Evolutionary conservation across 2,113 vertebrate genomes (phyloP).

Genomic region (Melierax canorus): DNA sequence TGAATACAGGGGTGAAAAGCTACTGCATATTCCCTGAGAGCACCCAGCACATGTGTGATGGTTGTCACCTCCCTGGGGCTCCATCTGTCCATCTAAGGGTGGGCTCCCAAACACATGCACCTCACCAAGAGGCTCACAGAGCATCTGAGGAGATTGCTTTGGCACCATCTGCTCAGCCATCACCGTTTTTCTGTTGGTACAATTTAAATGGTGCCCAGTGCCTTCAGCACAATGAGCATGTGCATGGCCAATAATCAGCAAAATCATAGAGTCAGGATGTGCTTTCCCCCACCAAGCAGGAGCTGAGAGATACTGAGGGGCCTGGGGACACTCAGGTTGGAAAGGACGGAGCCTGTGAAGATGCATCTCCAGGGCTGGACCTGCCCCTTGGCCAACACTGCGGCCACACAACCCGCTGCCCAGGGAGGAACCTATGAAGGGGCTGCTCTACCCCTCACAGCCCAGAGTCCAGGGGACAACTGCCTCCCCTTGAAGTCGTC

Average conservation of each 20-base stretch:
- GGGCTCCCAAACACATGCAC: not conserved
- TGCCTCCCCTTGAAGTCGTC: not conserved
- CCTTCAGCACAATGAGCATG: not conserved
- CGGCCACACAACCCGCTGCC: rapidly evolving
- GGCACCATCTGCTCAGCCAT: not conserved
- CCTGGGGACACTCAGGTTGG: not conserved
- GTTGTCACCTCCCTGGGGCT: not conserved
- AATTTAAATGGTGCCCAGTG: not conserved
- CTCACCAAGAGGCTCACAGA: not conserved
- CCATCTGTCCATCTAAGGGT: not conserved
- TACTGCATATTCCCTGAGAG: not conserved
- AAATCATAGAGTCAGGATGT: not conserved
- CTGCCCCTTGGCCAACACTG: not conserved
- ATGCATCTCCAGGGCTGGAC: not conserved
- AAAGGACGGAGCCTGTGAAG: not conserved
- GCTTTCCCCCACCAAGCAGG: not conserved
- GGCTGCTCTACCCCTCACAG: not conserved
- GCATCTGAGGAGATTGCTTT: not conserved
- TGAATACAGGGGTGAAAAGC: not conserved
- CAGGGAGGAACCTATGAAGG: not conserved
- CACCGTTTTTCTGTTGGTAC: not conserved
- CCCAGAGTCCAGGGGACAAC: not conserved
- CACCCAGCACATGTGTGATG: not conserved
- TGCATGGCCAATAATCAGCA: not conserved
- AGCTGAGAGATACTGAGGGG: not conserved